Percentiles rank a stretch among this genome's conserved stretches.
Evolutionary conservation across 2,888 invertebrate species (phyloP).

Genomic region (Andrena dorsata): DNA sequence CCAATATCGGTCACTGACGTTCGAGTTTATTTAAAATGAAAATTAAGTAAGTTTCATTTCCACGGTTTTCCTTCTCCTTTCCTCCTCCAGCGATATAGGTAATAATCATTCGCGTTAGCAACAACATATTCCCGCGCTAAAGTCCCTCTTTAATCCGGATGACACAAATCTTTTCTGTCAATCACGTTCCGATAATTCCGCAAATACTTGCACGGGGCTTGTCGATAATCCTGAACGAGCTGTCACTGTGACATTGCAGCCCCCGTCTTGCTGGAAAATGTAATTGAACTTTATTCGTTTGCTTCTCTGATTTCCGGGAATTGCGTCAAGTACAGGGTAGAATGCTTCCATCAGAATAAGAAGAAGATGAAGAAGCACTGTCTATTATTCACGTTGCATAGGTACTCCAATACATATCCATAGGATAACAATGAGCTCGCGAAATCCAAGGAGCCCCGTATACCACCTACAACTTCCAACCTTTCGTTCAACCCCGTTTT

Average conservation of each 20-base stretch:
- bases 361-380: background rate
- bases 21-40: no score
- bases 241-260: background rate
- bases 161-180: conserved; percentile 12
- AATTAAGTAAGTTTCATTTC: no score
- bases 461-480: conserved; percentile 14
- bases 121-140: background rate
- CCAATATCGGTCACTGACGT: no score
- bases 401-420: background rate
- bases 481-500: conserved; percentile 35
- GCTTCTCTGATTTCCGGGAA: background rate
- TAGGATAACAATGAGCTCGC: conserved; percentile 27
- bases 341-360: background rate
- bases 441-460: conserved; percentile 14
- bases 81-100: no score
- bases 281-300: background rate
- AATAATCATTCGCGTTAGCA: background rate
- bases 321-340: no score
- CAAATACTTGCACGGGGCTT: conserved; percentile 7
- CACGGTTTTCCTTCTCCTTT: no score
- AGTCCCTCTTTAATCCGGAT: no score
- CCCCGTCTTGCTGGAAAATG: background rate
- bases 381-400: conserved; percentile 21
- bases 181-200: background rate
- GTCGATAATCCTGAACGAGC: background rate